A percentile compares a stretch with the other conserved stretches of the same genome.
Conservation (phyloP, 2,797 vertebrate genomes). For the Etheostoma nigrum region DNA sequence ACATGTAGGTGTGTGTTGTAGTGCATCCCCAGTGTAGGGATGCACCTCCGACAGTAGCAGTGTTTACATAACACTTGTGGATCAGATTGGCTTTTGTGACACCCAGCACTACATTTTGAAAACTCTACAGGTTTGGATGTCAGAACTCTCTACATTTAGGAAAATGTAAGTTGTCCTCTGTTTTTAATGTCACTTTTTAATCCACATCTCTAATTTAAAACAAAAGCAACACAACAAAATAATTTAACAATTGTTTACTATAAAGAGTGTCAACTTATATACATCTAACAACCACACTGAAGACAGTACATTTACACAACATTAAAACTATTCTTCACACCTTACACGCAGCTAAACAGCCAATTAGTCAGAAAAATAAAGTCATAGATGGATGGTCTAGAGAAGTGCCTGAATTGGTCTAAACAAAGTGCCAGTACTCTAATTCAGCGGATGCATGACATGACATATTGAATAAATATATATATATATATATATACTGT, state of each 20-base stretch:
- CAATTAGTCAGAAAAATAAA: constrained; percentile 7
- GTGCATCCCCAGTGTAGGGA: background rate
- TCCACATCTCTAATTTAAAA: background rate
- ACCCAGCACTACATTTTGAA: constrained; percentile 50
- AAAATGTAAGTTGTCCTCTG: background rate
- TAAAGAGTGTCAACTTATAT: constrained; percentile 23
- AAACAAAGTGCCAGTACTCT: too few species aligned
- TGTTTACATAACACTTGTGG: constrained; percentile 65
- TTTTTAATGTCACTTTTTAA: background rate
- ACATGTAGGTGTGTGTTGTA: constrained; percentile 47
- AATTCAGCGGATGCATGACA: too few species aligned
- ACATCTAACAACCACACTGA: constrained; percentile 4
- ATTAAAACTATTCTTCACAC: constrained; percentile 18
- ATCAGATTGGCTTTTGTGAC: constrained; percentile 30
- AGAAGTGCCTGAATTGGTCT: background rate
- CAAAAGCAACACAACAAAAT: background rate
- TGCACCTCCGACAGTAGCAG: background rate
- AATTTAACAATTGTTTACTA: constrained; percentile 14
- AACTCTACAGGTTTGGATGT: constrained; percentile 21
- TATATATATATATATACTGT: too few species aligned
- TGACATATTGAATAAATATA: too few species aligned
- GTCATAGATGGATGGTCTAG: constrained; percentile 14
- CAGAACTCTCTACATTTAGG: background rate
- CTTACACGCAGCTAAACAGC: constrained; percentile 3
- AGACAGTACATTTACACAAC: constrained; percentile 10